Evolutionary conservation across 35 echinoderm and acorn worm species (phyloP).

Genomic region (Eucidaris tribuloides): DNA sequence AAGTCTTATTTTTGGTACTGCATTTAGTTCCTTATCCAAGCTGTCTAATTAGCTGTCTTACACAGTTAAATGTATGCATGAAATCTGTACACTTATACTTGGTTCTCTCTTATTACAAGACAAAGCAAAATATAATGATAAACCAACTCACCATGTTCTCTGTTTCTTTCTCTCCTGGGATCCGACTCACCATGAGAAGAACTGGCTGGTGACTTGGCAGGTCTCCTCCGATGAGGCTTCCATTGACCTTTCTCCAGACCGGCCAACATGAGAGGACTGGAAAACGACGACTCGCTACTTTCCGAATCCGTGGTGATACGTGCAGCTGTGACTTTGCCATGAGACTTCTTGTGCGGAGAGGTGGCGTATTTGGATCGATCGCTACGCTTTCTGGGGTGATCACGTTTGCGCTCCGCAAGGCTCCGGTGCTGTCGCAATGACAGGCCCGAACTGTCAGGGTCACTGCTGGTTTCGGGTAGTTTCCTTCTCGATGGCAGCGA

Average conservation of each 20-base stretch:
- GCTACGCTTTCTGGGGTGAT: slow-evolving; percentile 33
- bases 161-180: slow-evolving; percentile 35
- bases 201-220: slow-evolving; percentile 32
- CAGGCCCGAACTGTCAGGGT: slow-evolving; percentile 18
- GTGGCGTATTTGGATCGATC: slow-evolving; percentile 27
- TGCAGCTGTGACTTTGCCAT: background rate
- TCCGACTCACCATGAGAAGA: slow-evolving; percentile 34
- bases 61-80: no score
- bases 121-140: background rate
- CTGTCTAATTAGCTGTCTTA: no score
- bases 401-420: slow-evolving; percentile 32
- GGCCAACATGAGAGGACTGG: background rate
- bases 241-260: slow-evolving; percentile 8
- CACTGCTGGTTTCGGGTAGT: slow-evolving; percentile 31
- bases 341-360: slow-evolving; percentile 43
- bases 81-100: no score
- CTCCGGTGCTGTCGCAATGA: background rate
- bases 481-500: background rate
- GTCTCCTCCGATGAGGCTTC: slow-evolving; percentile 23
- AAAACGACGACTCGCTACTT: slow-evolving; percentile 84
- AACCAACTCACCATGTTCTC: slow-evolving; percentile 15
- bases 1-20: no score
- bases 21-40: no score
- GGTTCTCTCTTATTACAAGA: no score
- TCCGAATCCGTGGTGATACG: slow-evolving; percentile 77